Conservation (phyloP, 2,888 invertebrate genomes). For the Drosophila antonietae region DNA sequence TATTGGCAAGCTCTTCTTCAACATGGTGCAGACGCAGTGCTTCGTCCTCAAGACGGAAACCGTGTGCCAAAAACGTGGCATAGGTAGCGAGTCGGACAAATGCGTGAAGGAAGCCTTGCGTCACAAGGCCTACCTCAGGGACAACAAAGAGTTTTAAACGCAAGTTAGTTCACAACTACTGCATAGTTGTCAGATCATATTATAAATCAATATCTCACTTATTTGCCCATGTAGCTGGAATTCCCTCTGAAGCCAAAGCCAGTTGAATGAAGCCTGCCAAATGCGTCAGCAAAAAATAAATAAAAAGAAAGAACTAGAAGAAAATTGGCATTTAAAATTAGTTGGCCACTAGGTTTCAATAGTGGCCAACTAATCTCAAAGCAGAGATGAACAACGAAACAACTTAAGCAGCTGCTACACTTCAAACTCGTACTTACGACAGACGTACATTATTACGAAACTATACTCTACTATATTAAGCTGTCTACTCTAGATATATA, state of each 20-base stretch:
- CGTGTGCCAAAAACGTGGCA: constrained; percentile 91
- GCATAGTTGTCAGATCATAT: not conserved
- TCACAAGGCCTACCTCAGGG: constrained; percentile 90
- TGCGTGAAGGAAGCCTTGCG: constrained; percentile 89
- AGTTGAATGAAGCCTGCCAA: constrained; percentile 31
- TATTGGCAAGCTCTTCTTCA: constrained; percentile 97
- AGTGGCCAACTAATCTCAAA: constrained; percentile 19
- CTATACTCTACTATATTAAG: constrained; percentile 20
- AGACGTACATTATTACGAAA: constrained; percentile 15
- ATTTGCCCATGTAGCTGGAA: not conserved
- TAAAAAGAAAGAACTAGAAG: not conserved
- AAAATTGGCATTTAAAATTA: no score
- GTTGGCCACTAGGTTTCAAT: no score
- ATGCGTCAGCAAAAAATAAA: constrained; percentile 1
- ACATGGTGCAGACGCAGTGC: constrained; percentile 97
- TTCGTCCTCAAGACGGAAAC: constrained; percentile 93
- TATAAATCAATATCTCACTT: not conserved
- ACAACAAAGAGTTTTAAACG: constrained; percentile 86
- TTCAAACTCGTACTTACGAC: constrained; percentile 33
- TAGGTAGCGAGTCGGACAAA: constrained; percentile 87
- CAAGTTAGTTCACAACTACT: constrained; percentile 17
- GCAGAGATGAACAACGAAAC: constrained; percentile 22
- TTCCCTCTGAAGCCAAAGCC: constrained; percentile 3
- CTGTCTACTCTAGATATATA: constrained; percentile 20
- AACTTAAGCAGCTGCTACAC: constrained; percentile 19